Conservation (phyloP, 2,888 invertebrate genomes). For the Apomyelois bistriatella region DNA sequence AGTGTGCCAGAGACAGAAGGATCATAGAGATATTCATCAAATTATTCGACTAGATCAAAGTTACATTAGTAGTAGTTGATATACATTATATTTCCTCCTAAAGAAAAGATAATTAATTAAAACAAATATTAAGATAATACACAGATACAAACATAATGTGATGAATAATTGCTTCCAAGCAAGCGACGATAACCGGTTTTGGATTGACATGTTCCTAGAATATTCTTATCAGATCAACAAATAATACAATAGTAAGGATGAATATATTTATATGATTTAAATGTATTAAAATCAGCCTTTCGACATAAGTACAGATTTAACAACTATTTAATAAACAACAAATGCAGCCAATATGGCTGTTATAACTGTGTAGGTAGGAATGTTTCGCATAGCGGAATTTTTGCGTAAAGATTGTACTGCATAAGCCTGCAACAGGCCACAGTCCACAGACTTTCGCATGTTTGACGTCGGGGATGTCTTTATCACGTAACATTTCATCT, state of each 20-base stretch:
- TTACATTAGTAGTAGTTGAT: too few relatives aligned
- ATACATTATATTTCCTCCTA: too few relatives aligned
- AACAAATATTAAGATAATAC: too few relatives aligned
- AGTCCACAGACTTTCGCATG: slow-evolving; percentile 56
- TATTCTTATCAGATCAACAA: not conserved
- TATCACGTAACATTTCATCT: slow-evolving; percentile 64
- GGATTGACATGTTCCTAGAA: not conserved
- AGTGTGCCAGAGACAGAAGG: too few relatives aligned
- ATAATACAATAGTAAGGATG: not conserved
- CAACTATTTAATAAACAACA: slow-evolving; percentile 18
- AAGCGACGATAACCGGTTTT: too few relatives aligned
- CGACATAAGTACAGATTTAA: slow-evolving; percentile 15
- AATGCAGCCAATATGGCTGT: slow-evolving; percentile 37
- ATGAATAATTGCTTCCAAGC: too few relatives aligned
- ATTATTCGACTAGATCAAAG: too few relatives aligned
- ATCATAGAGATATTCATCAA: too few relatives aligned
- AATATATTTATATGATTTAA: not conserved
- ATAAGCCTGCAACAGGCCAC: slow-evolving; percentile 60
- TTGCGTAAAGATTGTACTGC: slow-evolving; percentile 55
- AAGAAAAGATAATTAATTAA: too few relatives aligned
- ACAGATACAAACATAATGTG: too few relatives aligned
- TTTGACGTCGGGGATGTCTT: slow-evolving; percentile 40
- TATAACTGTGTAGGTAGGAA: slow-evolving; percentile 47
- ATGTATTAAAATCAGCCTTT: slow-evolving; percentile 1
- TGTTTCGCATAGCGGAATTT: slow-evolving; percentile 48